phyloP scores from a whole-genome alignment of 1,140 invertebrate species.

The Oncopodura yosiiana region DNA sequence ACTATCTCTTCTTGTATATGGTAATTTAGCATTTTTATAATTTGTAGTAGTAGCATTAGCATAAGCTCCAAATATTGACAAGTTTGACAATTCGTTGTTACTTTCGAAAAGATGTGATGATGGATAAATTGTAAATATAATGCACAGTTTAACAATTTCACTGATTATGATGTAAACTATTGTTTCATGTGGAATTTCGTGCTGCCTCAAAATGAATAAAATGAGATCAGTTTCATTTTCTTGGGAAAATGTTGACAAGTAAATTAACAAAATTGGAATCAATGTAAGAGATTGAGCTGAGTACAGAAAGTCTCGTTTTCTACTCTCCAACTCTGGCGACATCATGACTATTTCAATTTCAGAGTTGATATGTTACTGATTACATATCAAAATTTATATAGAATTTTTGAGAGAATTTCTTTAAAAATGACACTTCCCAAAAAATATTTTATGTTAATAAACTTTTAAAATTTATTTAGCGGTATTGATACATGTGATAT shows the following conservation, averaged over 20 bases:
- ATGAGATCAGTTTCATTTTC: neutral
- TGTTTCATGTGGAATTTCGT: slow-evolving; percentile 15
- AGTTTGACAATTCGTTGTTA: too few species aligned
- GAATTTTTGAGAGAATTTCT: too few species aligned
- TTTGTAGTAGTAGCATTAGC: neutral
- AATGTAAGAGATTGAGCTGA: neutral
- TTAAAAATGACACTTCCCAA: too few species aligned
- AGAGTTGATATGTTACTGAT: too few species aligned
- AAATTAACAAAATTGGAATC: too few species aligned
- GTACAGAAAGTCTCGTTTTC: slow-evolving; percentile 10
- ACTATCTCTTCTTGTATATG: slow-evolving; percentile 10
- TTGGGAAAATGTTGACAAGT: too few species aligned
- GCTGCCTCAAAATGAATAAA: neutral
- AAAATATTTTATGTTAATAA: too few species aligned
- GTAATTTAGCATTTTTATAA: neutral
- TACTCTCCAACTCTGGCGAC: too few species aligned
- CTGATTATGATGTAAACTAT: slow-evolving; percentile 10
- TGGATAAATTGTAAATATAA: slow-evolving; percentile 2
- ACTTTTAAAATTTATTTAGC: too few species aligned
- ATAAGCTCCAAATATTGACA: neutral
- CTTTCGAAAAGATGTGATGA: neutral
- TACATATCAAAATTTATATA: too few species aligned
- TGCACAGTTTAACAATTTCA: slow-evolving; percentile 20
- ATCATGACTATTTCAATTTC: too few species aligned
- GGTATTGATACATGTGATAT: too few species aligned